phyloP scores from a whole-genome alignment of 1,140 invertebrate genomes.

The Pygmarrhopalites habei region DNA sequence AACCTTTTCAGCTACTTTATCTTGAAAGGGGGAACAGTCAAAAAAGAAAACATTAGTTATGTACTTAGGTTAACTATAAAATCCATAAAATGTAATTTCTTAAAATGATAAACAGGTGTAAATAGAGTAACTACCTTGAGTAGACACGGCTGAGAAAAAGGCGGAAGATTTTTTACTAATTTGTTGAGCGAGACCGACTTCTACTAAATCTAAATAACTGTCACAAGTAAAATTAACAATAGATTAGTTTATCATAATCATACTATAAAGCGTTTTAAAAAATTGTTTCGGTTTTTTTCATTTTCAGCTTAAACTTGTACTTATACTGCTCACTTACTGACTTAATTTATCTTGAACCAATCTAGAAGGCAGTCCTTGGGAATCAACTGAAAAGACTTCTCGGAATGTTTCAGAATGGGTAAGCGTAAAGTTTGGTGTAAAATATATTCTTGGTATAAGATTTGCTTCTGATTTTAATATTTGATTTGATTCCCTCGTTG shows the following conservation, averaged over 20 bases:
- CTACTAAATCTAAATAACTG: conserved; percentile 89
- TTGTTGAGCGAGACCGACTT: conserved; percentile 90
- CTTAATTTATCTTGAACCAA: conserved; percentile 54
- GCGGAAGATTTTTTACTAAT: conserved; percentile 92
- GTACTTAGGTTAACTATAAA: no score
- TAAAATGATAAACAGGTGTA: no score
- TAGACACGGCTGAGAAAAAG: conserved; percentile 95
- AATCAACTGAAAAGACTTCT: conserved; percentile 66
- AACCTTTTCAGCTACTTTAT: conserved; percentile 48
- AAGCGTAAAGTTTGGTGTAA: conserved; percentile 71
- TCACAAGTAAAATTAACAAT: no score
- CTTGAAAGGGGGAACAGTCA: no score
- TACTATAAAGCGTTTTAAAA: no score
- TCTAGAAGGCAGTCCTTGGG: conserved; percentile 20
- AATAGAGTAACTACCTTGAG: no score
- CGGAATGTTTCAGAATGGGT: conserved; percentile 75
- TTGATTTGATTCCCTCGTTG: conserved; percentile 40
- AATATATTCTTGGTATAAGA: conserved; percentile 78
- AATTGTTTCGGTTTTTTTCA: no score
- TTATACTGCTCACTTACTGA: no score
- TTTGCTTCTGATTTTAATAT: conserved; percentile 50
- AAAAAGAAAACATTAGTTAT: no score
- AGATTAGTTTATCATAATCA: no score
- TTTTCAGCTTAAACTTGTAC: no score
- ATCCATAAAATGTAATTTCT: no score